phyloP scores from a whole-genome alignment of 2,888 invertebrate genomes.

The Hoplodrina blanda region DNA sequence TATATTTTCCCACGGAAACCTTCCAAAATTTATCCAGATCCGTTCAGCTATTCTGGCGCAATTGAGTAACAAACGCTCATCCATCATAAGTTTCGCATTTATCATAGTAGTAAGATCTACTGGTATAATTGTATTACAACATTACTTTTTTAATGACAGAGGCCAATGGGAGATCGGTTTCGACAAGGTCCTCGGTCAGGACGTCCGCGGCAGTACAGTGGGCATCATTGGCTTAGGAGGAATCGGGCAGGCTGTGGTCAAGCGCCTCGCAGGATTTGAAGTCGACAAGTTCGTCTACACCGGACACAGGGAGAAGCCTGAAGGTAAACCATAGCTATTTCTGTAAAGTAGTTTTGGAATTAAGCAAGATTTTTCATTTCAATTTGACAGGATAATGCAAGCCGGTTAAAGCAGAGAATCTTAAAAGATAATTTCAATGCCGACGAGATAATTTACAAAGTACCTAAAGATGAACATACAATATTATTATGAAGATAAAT shows the following conservation, averaged over 20 bases:
- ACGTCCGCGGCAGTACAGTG: conserved; percentile 94
- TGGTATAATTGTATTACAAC: not conserved
- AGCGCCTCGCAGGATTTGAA: conserved; percentile 94
- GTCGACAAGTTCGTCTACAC: conserved; percentile 94
- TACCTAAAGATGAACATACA: not conserved
- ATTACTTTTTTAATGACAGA: conserved; percentile 76
- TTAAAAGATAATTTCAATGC: not conserved
- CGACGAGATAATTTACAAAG: too few relatives aligned
- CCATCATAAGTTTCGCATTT: too few relatives aligned
- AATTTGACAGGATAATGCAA: not conserved
- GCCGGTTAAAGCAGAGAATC: not conserved
- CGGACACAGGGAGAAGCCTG: conserved; percentile 92
- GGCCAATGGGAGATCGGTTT: conserved; percentile 93
- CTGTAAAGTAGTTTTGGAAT: not conserved
- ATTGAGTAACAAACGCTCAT: too few relatives aligned
- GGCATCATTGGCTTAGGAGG: conserved; percentile 96
- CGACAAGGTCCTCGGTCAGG: conserved; percentile 94
- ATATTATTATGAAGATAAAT: not conserved
- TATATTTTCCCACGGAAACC: too few relatives aligned
- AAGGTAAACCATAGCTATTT: conserved; percentile 81
- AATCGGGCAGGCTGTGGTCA: conserved; percentile 95
- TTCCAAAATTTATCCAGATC: too few relatives aligned
- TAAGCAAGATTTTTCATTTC: not conserved
- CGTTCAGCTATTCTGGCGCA: too few relatives aligned
- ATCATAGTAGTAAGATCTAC: too few relatives aligned